Evolutionary conservation across 2,888 invertebrate species (phyloP), one percentile per base, ranked within the genome.

Genomic region (Physocephala rufipes): DNA sequence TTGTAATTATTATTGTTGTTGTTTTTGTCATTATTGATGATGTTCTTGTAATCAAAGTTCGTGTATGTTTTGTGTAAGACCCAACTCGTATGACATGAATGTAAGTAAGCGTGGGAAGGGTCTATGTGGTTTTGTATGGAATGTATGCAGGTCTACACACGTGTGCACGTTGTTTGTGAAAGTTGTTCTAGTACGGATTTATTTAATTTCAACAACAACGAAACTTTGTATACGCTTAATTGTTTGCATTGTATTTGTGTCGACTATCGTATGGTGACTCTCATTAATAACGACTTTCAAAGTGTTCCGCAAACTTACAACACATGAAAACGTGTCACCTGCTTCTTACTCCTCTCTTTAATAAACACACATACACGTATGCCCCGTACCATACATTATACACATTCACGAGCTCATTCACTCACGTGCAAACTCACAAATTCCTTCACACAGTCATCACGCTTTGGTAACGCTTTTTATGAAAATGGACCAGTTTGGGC

Each of bases 241-340:
- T 68, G 68, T 61, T 61, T 68, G 49, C 49, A 49, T 61, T 61
- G 55, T 49, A 19, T 19, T 49, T 19, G 49, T 49, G 59, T 28
- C 12, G 26, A 36, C n/a, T 12, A 68, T 16, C 45, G 55, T 24
- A 2, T 21, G 24, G 36, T 58, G 55, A 26, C 61, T 36, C 61
- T 49, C 19, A 61, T 68, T 68, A 68, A 68, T 68, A 61, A 68
- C 45, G 67, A 19, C 30, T 68, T 59, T 59, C 59, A 61, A 68
- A 68, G 67, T 49, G 67, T 49, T 68, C 28, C 21, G 19, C 30
- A 68, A 68, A 68, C 36, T 58, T 43, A 43, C 55, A 5, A 24
- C n/a, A 49, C 9, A 13, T 2, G 16, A 58, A 15, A 4, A 3
- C 5, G 9, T 26, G 26, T 58, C 58, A 53, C 53, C 53, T 5